Percentiles rank a stretch among this genome's conserved stretches.
Conservation (phyloP, 2,797 vertebrate genomes). For the Pterois miles region DNA sequence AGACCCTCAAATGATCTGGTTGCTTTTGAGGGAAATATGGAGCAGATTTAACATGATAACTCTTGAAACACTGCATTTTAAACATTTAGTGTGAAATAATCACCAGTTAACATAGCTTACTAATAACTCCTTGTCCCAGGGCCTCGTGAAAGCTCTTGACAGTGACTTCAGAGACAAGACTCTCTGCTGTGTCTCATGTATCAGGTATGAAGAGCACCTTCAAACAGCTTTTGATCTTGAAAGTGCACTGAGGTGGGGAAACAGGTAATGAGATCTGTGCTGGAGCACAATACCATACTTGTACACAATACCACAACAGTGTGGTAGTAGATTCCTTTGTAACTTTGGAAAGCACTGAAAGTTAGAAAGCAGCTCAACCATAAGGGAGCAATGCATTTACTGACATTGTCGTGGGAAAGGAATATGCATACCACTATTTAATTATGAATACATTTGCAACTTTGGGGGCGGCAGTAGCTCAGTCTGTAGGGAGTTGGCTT, state of each 20-base stretch:
- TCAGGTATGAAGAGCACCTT: constrained; percentile 58
- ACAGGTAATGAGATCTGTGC: constrained; percentile 53
- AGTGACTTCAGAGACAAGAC: constrained; percentile 39
- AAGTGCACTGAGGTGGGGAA: constrained; percentile 34
- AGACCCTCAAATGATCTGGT: neutral
- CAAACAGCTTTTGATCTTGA: constrained; percentile 71
- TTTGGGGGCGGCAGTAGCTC: no score
- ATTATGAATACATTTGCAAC: neutral
- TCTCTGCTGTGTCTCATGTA: constrained; percentile 47
- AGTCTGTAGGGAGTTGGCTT: no score
- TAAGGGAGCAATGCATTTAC: neutral
- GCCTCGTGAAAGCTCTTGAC: constrained; percentile 30
- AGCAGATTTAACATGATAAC: constrained; percentile 1
- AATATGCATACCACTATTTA: neutral
- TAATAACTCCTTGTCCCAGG: constrained; percentile 32
- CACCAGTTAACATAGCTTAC: constrained; percentile 1
- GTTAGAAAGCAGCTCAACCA: neutral
- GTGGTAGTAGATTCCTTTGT: constrained; percentile 1
- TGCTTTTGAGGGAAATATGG: neutral
- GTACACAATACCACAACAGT: constrained; percentile 28
- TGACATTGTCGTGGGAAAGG: neutral
- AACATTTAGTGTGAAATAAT: neutral
- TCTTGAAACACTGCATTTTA: neutral
- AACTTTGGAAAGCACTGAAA: constrained; percentile 7
- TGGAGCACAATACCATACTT: constrained; percentile 42